Percentiles rank a stretch among this genome's conserved stretches.
Evolutionary conservation across 2,797 vertebrate genomes (phyloP).

Genomic region (Pipistrellus nathusii): DNA sequence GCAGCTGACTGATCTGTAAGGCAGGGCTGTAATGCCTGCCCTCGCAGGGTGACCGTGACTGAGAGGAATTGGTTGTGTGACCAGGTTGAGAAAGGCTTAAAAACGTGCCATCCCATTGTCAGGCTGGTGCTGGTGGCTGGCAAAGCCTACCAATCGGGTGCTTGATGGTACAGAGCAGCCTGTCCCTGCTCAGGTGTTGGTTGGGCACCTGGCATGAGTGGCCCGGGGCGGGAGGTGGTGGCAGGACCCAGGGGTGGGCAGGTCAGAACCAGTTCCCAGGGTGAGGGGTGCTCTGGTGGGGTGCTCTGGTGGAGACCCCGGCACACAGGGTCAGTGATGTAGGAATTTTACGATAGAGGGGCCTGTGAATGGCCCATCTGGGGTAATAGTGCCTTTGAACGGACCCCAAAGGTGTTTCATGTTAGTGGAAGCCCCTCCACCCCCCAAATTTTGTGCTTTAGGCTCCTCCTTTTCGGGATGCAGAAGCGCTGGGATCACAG

Average conservation of each 20-base stretch:
- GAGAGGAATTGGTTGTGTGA: neutral
- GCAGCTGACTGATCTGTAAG: neutral
- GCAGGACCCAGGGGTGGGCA: neutral
- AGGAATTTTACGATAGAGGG: neutral
- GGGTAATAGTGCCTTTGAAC: neutral
- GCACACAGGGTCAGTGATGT: neutral
- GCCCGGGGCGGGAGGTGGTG: neutral
- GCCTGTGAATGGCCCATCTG: neutral
- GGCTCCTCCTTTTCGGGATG: neutral
- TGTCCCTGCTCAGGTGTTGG: neutral
- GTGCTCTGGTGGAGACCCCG: neutral
- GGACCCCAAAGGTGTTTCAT: neutral
- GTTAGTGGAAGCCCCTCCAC: neutral
- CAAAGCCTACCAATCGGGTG: neutral
- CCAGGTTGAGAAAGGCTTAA: slow-evolving; percentile 17
- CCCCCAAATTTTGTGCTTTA: neutral
- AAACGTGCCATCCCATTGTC: neutral
- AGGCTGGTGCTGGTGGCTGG: neutral
- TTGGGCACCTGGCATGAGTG: neutral
- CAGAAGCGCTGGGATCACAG: neutral
- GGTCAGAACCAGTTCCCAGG: neutral
- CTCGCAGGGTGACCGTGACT: neutral
- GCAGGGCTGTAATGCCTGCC: neutral
- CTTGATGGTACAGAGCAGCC: neutral
- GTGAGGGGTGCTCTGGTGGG: neutral